Evolutionary conservation across 2,797 vertebrate genomes (phyloP).

Genomic region (Gephyroberyx darwinii): DNA sequence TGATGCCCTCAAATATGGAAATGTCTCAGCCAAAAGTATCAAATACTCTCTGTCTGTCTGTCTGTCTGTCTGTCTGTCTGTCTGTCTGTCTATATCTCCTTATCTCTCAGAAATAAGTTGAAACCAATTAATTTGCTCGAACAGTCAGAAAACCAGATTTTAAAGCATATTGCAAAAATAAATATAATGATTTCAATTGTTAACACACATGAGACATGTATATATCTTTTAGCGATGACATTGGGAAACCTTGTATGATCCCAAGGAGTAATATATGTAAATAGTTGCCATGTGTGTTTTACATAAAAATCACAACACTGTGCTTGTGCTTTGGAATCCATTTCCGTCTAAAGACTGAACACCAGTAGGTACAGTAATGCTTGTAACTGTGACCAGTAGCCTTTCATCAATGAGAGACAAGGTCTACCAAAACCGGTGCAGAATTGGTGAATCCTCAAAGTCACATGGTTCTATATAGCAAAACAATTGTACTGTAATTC

Average conservation of each 20-base stretch:
- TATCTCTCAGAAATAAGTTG: background rate
- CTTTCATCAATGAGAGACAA: conserved; percentile 21
- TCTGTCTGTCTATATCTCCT: background rate
- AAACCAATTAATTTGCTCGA: too few relatives aligned
- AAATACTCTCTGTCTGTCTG: background rate
- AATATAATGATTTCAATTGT: conserved; percentile 7
- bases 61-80: background rate
- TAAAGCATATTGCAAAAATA: conserved; percentile 16
- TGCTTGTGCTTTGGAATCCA: background rate
- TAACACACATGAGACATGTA: background rate
- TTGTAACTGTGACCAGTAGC: conserved; percentile 5
- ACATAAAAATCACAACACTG: too few relatives aligned
- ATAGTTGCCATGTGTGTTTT: too few relatives aligned
- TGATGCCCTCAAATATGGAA: too few relatives aligned
- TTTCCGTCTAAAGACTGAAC: conserved; percentile 14
- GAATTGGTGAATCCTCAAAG: conserved; percentile 22
- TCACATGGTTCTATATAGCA: conserved; percentile 14
- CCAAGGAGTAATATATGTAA: background rate
- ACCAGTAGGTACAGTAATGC: background rate
- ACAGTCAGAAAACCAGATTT: background rate
- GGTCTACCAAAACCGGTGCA: conserved; percentile 14
- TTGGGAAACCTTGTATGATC: background rate
- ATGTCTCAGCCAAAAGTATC: too few relatives aligned
- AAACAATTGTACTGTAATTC: conserved; percentile 13
- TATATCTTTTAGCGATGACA: background rate